A percentile compares a stretch with the other conserved stretches of the same genome.
Conservation (phyloP, 2,113 vertebrate species). For the Passer domesticus region DNA sequence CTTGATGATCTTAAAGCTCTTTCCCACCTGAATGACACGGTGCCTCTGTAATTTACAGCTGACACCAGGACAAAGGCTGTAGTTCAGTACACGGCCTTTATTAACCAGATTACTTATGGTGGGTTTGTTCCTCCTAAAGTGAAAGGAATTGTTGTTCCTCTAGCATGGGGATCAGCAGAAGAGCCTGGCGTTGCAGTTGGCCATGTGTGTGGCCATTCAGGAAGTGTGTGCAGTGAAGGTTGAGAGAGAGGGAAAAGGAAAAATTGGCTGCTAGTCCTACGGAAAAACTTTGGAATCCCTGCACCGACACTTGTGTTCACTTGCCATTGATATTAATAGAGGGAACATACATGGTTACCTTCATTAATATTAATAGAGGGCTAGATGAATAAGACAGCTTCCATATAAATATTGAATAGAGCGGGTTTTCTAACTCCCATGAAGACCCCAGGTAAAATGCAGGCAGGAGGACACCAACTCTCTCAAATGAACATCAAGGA, state of each 20-base stretch:
- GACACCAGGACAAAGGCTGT: neutral
- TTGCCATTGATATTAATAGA: neutral
- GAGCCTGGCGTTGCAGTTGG: neutral
- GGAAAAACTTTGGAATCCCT: neutral
- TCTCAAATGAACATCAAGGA: neutral
- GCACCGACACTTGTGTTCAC: neutral
- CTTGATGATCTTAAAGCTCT: neutral
- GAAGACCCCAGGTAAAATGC: neutral
- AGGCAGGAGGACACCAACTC: neutral
- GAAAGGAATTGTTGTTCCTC: neutral
- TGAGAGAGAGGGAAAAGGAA: neutral
- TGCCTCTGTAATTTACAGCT: neutral
- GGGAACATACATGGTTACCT: neutral
- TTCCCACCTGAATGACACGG: neutral
- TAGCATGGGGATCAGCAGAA: neutral
- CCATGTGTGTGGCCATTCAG: rapidly evolving
- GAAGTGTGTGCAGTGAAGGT: rapidly evolving
- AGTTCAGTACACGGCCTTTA: rapidly evolving
- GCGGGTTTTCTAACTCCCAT: neutral
- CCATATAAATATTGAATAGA: neutral
- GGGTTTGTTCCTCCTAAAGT: neutral
- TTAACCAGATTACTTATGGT: neutral
- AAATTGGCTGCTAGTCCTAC: neutral
- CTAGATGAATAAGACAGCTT: neutral
- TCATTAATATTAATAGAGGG: neutral